phyloP scores from a whole-genome alignment of 2,113 vertebrate species.

The Dermatemys mawii region DNA sequence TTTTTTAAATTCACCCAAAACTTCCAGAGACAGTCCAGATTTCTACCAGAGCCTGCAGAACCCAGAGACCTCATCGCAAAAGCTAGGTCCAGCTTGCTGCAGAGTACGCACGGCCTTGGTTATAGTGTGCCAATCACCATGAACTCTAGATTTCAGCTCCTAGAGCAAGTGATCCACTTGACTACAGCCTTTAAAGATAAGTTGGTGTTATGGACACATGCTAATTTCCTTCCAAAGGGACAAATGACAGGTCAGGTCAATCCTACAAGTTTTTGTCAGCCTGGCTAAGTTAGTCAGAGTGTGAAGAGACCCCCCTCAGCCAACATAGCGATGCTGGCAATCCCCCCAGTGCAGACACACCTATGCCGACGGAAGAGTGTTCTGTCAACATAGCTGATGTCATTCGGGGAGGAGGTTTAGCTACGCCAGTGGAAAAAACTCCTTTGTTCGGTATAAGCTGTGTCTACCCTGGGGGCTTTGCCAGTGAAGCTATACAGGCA shows the following conservation, averaged over 20 bases:
- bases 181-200: not conserved
- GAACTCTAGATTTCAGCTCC: not conserved
- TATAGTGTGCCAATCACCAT: not conserved
- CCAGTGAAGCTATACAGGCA: not conserved
- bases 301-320: not conserved
- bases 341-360: no score
- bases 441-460: not conserved
- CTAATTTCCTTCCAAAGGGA: not conserved
- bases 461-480: not conserved
- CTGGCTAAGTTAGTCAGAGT: not conserved
- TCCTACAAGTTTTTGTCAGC: not conserved
- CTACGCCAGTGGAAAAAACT: not conserved
- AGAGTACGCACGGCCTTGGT: not conserved
- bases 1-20: not conserved
- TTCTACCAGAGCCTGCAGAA: not conserved
- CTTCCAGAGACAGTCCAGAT: not conserved
- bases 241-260: not conserved
- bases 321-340: not conserved
- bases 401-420: not conserved
- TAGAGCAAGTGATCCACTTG: not conserved
- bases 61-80: not conserved
- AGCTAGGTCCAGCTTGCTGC: not conserved
- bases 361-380: no score
- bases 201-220: not conserved
- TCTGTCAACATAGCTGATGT: not conserved